Conservation (phyloP, 1,140 invertebrate species). For the Drosophila pruinosa region DNA sequence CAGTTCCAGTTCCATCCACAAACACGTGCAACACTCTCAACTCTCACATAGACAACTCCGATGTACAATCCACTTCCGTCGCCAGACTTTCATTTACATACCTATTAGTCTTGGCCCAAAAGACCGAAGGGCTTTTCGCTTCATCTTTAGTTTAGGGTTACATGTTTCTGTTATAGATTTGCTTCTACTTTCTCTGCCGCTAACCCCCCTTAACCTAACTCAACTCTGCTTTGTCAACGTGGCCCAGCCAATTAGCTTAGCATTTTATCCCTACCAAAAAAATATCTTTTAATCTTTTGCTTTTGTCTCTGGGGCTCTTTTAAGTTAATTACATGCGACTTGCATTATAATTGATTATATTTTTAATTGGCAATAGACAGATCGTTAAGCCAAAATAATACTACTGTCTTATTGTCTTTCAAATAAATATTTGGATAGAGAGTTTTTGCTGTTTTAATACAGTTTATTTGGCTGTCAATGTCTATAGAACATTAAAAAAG, state of each 20-base stretch:
- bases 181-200: background rate
- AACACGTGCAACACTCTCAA: conserved; percentile 35
- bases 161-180: background rate
- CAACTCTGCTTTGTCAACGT: conserved; percentile 1
- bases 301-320: background rate
- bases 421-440: too few species aligned
- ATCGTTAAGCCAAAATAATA: background rate
- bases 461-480: too few species aligned
- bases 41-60: background rate
- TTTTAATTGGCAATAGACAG: background rate
- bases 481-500: too few species aligned
- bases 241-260: background rate
- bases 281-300: background rate
- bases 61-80: conserved; percentile 42
- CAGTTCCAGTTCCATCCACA: conserved; percentile 52
- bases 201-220: background rate
- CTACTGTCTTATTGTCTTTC: too few species aligned
- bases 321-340: background rate
- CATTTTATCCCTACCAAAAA: background rate
- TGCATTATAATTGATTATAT: background rate
- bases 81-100: conserved; percentile 56
- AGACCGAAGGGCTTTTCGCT: conserved; percentile 27
- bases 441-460: too few species aligned
- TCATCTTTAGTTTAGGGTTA: background rate
- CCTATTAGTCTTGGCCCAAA: conserved; percentile 45